Base-by-base conservation (phyloP, 2,113 vertebrate genomes). In the Vicugna pacos region DNA sequence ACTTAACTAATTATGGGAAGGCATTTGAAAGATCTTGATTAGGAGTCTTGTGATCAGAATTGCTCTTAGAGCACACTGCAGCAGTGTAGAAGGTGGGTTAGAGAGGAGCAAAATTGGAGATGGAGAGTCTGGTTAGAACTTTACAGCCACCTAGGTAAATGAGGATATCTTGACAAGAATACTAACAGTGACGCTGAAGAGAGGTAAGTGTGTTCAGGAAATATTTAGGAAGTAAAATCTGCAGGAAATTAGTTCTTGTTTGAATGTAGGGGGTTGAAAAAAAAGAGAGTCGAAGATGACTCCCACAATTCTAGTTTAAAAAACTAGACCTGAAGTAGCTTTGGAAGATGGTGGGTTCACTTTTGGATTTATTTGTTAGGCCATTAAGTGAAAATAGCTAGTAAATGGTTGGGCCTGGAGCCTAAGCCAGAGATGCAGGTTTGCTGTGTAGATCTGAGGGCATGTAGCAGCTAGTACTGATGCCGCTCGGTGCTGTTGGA, bases 351-450 rank as follows among this genome's bases (percentile, higher is more conserved):
- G 24, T 88, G 48, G 58, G 13, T 91, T 93, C n/a, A 75, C n/a
- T 19, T 89, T 67, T 85, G 15, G 42, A 48, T 85, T 91, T 93
- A 64, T 64, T 89, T 91, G 22, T 93, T 88, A 75, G n/a, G 13
- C 30, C 72, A 2, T 35, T 35, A 85, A 85, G 38, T 58, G 56
- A 72, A 93, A 62, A 70, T 70, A 35, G 38, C 69, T 38, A 6
- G 14, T 56, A 70, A 50, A 46, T 11, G 48, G 3, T 77, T 77
- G 64, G 72, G 17, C 48, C 32, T 77, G 28, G 32, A 52, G 62
- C 54, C 65, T 28, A 26, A 48, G 30, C 16, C 10, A 32, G 62
- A 50, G 60, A 22, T 60, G 16, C 35, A 7, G 42, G 24, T 69
- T 75, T 75, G 76, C 52, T 54, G 24, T 11, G 19, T 20, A 20